A percentile compares a stretch with the other conserved stretches of the same genome.
phyloP scores from a whole-genome alignment of 64 coral and sea anemone genomes.

The Actinia equina region DNA sequence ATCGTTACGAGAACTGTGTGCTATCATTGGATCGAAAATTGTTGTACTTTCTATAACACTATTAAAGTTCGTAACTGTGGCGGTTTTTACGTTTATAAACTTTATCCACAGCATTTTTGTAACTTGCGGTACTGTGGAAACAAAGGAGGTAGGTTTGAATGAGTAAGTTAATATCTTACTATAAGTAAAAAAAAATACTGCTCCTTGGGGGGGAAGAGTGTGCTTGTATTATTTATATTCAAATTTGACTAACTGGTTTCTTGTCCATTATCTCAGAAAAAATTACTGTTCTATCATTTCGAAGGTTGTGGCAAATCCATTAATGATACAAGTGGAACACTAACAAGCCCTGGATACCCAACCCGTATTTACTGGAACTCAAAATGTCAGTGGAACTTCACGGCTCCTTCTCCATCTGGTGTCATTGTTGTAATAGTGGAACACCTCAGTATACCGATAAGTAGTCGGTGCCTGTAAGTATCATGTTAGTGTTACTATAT shows the following conservation, averaged over 20 bases:
- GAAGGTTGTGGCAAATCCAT: not conserved
- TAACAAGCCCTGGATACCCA: not conserved
- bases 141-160: not conserved
- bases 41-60: constrained; percentile 4
- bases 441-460: not conserved
- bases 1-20: not conserved
- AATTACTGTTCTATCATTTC: not conserved
- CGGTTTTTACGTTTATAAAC: not conserved
- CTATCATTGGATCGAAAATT: constrained; percentile 1
- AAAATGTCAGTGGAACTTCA: not conserved
- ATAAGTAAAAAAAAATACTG: too few relatives aligned
- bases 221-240: too few relatives aligned
- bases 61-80: constrained; percentile 7
- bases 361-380: not conserved
- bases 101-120: not conserved
- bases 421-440: not conserved
- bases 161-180: too few relatives aligned
- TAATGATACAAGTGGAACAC: not conserved
- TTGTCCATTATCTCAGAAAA: too few relatives aligned
- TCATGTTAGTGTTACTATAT: not conserved
- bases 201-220: too few relatives aligned
- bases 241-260: too few relatives aligned
- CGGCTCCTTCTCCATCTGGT: constrained; percentile 4
- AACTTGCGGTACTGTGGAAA: constrained; percentile 32
- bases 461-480: not conserved